These are phyloP conservation scores for Eristalis intricaria DNA, from an alignment of 2,888 invertebrate species.

Conservation along the genomic window DNA sequence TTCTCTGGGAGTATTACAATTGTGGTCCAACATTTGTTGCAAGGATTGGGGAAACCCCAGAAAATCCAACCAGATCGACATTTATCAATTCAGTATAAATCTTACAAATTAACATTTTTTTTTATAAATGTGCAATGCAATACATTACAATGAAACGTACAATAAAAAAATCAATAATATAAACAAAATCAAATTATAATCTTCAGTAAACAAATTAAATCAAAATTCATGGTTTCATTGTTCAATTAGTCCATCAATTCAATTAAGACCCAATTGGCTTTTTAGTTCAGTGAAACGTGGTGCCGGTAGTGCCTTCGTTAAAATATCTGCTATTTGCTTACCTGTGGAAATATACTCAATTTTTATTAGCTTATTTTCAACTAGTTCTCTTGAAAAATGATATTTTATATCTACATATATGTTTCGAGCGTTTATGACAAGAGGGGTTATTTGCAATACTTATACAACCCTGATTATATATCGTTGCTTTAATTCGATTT, in stretches of 20 bases:
- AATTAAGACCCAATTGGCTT: constrained; percentile 7
- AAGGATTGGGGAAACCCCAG: too few species aligned
- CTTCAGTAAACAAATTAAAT: not conserved
- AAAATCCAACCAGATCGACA: constrained; percentile 17
- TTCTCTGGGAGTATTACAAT: constrained; percentile 8
- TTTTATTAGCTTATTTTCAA: constrained; percentile 52
- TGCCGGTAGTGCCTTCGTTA: constrained; percentile 50
- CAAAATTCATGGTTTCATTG: not conserved
- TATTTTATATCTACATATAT: constrained; percentile 41
- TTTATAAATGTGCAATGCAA: not conserved
- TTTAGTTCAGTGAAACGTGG: constrained; percentile 12
- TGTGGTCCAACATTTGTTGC: constrained; percentile 47
- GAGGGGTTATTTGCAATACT: not conserved
- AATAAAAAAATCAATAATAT: not conserved
- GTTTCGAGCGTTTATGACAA: constrained; percentile 73
- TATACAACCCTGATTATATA: constrained; percentile 8
- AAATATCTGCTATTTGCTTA: constrained; percentile 46
- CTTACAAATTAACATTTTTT: not conserved
- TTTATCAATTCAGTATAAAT: not conserved
- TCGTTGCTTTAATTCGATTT: not conserved
- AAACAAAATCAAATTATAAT: not conserved
- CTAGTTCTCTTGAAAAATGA: constrained; percentile 39
- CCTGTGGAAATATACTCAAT: constrained; percentile 54
- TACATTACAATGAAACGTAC: not conserved
- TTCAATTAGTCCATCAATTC: not conserved